phyloP scores from a whole-genome alignment of 2,113 vertebrate species.

The Hypocryptadius cinnamomeus region DNA sequence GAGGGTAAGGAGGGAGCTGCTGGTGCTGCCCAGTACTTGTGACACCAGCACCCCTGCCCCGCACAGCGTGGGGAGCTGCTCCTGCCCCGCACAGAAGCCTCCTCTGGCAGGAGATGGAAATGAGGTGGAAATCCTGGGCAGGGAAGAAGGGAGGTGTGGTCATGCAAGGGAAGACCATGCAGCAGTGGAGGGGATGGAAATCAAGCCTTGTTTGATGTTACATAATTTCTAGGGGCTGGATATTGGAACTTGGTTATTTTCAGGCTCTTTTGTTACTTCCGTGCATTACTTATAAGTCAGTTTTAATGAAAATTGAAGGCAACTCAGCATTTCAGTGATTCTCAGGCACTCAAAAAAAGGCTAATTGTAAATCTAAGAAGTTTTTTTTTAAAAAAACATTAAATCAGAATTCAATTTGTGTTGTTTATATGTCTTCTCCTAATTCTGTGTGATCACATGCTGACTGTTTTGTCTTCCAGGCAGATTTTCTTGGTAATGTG shows the following conservation, averaged over 20 bases:
- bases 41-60: neutral
- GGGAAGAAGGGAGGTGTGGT: neutral
- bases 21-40: accelerated
- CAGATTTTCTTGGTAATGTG: conserved; percentile 7
- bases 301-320: neutral
- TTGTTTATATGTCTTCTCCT: neutral
- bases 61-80: accelerated
- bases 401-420: neutral
- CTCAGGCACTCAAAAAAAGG: neutral
- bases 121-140: neutral
- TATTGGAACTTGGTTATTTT: neutral
- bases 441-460: neutral
- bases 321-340: neutral
- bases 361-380: neutral
- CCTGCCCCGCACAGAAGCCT: accelerated
- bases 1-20: neutral
- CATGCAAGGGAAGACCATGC: neutral
- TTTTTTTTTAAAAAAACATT: neutral
- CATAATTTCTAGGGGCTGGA: neutral
- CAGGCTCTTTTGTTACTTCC: neutral
- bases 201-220: neutral
- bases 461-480: conserved; percentile 12
- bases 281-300: neutral
- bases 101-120: too few species aligned
- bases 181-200: neutral